Conservation (phyloP, 2,113 vertebrate genomes). For the Corythornis madagascariensis region DNA sequence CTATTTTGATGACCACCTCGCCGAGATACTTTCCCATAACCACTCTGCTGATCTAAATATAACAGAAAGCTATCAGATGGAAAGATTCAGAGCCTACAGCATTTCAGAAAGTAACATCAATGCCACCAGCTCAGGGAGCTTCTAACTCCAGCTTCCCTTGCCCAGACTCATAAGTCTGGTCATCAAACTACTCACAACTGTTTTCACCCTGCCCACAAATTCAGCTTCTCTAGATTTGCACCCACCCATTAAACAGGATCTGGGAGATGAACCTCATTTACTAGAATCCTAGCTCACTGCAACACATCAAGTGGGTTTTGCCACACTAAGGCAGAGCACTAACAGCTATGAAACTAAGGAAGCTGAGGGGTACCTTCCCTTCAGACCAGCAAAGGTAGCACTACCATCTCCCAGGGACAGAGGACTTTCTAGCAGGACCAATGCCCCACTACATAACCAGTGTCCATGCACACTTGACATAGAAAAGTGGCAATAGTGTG, state of each 20-base stretch:
- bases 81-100: not conserved
- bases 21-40: conserved; percentile 97
- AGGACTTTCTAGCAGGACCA: not conserved
- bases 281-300: not conserved
- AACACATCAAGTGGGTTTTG: not conserved
- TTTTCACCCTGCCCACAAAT: not conserved
- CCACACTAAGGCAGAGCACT: not conserved
- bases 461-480: rapidly evolving
- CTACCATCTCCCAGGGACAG: rapidly evolving
- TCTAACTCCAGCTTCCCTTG: not conserved
- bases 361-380: not conserved
- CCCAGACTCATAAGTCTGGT: not conserved
- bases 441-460: not conserved
- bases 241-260: not conserved
- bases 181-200: not conserved
- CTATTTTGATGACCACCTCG: conserved; percentile 98
- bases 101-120: not conserved
- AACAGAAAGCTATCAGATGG: conserved; percentile 12
- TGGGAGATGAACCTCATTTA: not conserved
- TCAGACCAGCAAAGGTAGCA: not conserved
- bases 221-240: not conserved
- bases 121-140: not conserved
- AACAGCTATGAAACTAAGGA: not conserved
- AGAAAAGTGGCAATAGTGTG: rapidly evolving
- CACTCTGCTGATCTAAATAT: conserved; percentile 91